Conservation (phyloP, 2,113 vertebrate genomes). For the Tapirus terrestris region DNA sequence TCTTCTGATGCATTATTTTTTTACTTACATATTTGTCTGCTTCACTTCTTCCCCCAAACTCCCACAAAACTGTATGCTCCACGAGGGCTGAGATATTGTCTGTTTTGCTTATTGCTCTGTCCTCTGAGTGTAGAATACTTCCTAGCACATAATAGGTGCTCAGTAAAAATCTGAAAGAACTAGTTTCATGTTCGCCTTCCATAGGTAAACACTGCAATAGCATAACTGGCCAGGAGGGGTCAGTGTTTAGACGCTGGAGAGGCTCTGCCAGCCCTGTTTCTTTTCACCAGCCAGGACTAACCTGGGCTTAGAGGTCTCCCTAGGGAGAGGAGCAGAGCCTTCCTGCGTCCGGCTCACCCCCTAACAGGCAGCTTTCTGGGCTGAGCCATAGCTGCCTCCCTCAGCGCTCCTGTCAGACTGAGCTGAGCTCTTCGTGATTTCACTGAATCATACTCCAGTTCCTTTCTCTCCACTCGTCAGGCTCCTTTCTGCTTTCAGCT, state of each 20-base stretch:
- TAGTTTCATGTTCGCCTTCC: background rate
- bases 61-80: background rate
- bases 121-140: background rate
- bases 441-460: background rate
- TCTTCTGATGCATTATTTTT: background rate
- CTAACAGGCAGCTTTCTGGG: background rate
- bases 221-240: background rate
- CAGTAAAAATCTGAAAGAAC: background rate
- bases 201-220: background rate
- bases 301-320: rapidly evolving
- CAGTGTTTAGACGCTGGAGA: background rate
- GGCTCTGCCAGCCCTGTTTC: background rate
- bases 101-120: background rate
- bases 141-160: background rate
- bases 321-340: background rate
- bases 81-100: background rate
- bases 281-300: background rate
- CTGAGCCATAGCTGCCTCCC: background rate
- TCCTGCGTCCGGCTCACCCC: background rate
- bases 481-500: background rate
- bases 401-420: background rate
- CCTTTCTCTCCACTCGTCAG: background rate
- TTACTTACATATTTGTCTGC: background rate
- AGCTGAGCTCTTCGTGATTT: background rate
- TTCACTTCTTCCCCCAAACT: background rate